Conservation (phyloP, 2,113 vertebrate species). For the Coptodon bakossiorum region DNA sequence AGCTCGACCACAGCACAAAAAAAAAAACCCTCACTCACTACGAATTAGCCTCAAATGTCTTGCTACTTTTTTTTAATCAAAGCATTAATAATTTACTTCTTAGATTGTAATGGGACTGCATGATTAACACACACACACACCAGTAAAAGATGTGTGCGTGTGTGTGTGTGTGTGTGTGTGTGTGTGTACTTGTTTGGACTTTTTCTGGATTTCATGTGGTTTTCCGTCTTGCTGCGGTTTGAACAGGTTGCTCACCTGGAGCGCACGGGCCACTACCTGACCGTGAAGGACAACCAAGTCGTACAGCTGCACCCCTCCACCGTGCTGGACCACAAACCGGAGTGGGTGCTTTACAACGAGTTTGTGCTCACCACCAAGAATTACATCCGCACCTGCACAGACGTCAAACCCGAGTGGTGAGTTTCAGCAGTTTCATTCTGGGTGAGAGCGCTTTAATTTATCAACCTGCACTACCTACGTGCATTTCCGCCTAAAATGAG, state of each 20-base stretch:
- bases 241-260: constrained; percentile 91
- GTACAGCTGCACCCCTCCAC: constrained; percentile 96
- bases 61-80: background rate
- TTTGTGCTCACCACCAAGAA: constrained; percentile 98
- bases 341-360: constrained; percentile 98
- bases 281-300: constrained; percentile 97
- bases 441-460: background rate
- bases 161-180: accelerated
- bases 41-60: background rate
- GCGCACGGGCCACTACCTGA: constrained; percentile 93
- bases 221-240: background rate
- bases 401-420: constrained; percentile 96
- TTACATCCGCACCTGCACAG: constrained; percentile 95
- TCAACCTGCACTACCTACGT: accelerated
- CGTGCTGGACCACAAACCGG: constrained; percentile 95
- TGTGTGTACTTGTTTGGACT: background rate
- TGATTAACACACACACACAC: background rate
- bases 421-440: constrained; percentile 9
- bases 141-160: background rate
- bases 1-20: constrained; percentile 6
- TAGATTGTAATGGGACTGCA: background rate
- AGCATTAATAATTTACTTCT: background rate
- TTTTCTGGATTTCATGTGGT: background rate
- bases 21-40: background rate
- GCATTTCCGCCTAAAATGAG: background rate